Percentiles rank a stretch among this genome's conserved stretches.
These are phyloP conservation scores for Protomyctophum bolini DNA, from an alignment of 2,113 vertebrate genomes.

Conservation along the genomic window DNA sequence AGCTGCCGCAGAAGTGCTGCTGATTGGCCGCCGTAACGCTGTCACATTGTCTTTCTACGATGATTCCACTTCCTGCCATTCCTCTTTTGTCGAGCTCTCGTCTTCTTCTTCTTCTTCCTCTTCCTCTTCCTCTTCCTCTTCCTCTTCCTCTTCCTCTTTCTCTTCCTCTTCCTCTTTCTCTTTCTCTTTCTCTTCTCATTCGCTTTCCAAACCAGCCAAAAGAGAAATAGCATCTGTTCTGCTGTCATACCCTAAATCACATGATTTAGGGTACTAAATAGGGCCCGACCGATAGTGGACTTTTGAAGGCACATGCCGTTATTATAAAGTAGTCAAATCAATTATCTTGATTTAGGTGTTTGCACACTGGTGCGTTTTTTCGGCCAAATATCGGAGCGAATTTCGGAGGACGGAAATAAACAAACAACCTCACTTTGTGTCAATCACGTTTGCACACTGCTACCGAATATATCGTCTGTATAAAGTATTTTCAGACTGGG, in stretches of 20 bases:
- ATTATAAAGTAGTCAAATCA: no score
- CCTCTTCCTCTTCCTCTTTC: background rate
- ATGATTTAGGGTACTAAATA: slow-evolving; percentile 52
- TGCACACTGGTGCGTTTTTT: no score
- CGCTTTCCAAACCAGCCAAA: slow-evolving; percentile 8
- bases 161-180: background rate
- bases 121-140: background rate
- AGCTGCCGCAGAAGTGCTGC: slow-evolving; percentile 92
- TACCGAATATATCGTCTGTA: no score
- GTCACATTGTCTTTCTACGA: background rate
- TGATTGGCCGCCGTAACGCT: slow-evolving; percentile 73
- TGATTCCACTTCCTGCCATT: background rate
- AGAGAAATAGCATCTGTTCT: slow-evolving; percentile 27
- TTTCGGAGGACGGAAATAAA: no score
- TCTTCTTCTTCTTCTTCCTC: background rate
- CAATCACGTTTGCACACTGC: no score
- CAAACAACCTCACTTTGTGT: no score
- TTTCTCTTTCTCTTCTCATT: background rate
- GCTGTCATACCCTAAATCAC: slow-evolving; percentile 22
- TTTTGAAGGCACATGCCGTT: no score
- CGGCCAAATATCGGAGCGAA: no score
- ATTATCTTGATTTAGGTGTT: no score
- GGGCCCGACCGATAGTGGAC: slow-evolving; percentile 19
- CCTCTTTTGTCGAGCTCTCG: background rate
- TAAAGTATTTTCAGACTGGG: no score